Percentiles rank a stretch among this genome's conserved stretches.
Evolutionary conservation across 53 echinoderm and acorn worm species (phyloP).

Genomic region (Astropecten irregularis): DNA sequence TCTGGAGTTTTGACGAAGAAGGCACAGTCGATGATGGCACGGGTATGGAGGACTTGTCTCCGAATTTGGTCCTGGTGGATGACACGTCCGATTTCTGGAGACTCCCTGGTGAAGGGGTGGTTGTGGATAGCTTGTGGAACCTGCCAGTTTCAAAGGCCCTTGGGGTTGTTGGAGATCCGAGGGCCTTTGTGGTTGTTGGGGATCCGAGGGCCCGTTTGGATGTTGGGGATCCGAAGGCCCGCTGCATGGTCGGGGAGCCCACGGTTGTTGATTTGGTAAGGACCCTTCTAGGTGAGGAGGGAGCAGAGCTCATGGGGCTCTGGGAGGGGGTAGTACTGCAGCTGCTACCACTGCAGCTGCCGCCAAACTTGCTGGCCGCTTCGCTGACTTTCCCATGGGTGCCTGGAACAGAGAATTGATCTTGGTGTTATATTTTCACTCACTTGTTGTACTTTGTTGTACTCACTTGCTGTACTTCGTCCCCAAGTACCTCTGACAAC

Average conservation of each 20-base stretch:
- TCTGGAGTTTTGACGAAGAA: slow-evolving; percentile 17
- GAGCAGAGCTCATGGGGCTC: slow-evolving; percentile 15
- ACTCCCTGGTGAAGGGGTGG: too few species aligned
- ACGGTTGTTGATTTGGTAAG: not conserved
- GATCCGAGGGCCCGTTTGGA: too few species aligned
- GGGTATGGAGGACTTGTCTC: not conserved
- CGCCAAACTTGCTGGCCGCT: slow-evolving; percentile 33
- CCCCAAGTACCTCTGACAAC: too few species aligned
- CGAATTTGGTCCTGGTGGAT: not conserved
- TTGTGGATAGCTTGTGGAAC: too few species aligned
- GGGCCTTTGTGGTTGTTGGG: too few species aligned
- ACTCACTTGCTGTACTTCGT: too few species aligned
- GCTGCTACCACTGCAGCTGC: slow-evolving; percentile 43
- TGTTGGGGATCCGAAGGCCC: not conserved
- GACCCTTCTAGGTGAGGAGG: slow-evolving; percentile 27
- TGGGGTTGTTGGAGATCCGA: too few species aligned
- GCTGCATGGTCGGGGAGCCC: not conserved
- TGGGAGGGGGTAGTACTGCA: slow-evolving; percentile 22
- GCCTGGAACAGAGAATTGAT: not conserved
- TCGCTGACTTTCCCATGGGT: slow-evolving; percentile 34
- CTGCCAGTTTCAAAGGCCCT: too few species aligned
- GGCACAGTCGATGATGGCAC: not conserved
- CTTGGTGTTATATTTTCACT: not conserved
- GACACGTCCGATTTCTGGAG: not conserved
- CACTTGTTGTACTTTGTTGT: too few species aligned